phyloP scores from a whole-genome alignment of 2,113 vertebrate species.

The Miniopterus natalensis region DNA sequence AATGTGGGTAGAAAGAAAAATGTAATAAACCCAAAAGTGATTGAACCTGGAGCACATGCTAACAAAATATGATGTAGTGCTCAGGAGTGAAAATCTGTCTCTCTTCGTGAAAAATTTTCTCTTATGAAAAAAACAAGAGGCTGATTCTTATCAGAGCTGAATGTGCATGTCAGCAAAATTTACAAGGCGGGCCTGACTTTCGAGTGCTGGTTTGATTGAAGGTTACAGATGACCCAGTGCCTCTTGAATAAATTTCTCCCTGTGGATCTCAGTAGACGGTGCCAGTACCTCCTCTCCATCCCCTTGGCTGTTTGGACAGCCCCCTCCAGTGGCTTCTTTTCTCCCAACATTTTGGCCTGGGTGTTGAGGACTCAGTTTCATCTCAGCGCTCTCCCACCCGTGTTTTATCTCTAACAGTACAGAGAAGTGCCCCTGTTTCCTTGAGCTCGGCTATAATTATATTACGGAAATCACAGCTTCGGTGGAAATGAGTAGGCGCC shows the following conservation, averaged over 20 bases:
- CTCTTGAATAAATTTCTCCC: not conserved
- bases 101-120: not conserved
- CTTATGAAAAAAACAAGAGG: slow-evolving; percentile 15
- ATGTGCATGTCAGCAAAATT: not conserved
- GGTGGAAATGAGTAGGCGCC: not conserved
- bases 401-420: not conserved
- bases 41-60: not conserved
- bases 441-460: not conserved
- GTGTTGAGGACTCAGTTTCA: not conserved
- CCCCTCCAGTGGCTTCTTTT: slow-evolving; percentile 38
- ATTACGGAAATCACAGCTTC: not conserved
- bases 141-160: not conserved
- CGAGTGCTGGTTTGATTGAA: slow-evolving; percentile 5
- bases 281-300: fast-evolving
- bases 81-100: not conserved
- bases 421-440: not conserved
- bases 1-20: not conserved
- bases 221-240: not conserved
- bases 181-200: not conserved
- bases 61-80: not conserved
- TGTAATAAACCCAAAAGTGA: not conserved
- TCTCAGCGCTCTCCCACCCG: not conserved
- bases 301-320: not conserved
- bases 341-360: not conserved
- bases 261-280: not conserved